phyloP scores from a whole-genome alignment of 2,113 vertebrate genomes.

The Chaetorhynchus papuensis region DNA sequence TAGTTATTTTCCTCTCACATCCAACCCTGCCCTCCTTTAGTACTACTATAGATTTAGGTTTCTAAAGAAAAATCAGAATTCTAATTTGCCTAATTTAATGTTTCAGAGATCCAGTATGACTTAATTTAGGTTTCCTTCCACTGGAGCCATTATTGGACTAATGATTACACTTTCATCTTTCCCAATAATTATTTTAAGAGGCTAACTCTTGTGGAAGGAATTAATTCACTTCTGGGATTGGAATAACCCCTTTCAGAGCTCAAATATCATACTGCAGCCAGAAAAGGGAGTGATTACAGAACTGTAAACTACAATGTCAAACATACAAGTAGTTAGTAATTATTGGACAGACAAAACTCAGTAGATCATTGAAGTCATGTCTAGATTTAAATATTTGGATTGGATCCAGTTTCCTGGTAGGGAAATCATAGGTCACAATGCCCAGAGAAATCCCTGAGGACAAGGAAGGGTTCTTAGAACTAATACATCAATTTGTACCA shows the following conservation, averaged over 20 bases:
- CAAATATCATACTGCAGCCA: background rate
- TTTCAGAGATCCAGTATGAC: background rate
- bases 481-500: background rate
- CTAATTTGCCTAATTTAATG: background rate
- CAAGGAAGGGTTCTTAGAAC: background rate
- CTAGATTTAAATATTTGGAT: background rate
- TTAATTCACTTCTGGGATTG: background rate
- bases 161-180: background rate
- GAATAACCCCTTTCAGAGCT: background rate
- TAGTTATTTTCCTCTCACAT: conserved; percentile 21
- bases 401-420: background rate
- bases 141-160: background rate
- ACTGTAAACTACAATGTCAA: background rate
- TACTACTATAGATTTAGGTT: background rate
- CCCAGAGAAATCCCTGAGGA: background rate
- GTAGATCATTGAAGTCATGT: background rate
- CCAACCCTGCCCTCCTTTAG: background rate
- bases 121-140: background rate
- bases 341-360: background rate
- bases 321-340: background rate
- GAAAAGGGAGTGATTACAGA: background rate
- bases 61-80: background rate
- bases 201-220: background rate
- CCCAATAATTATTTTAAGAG: background rate
- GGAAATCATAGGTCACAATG: background rate